These are phyloP conservation scores for Drosophila phalerata DNA, from an alignment of 2,888 invertebrate genomes.

Conservation along the genomic window DNA sequence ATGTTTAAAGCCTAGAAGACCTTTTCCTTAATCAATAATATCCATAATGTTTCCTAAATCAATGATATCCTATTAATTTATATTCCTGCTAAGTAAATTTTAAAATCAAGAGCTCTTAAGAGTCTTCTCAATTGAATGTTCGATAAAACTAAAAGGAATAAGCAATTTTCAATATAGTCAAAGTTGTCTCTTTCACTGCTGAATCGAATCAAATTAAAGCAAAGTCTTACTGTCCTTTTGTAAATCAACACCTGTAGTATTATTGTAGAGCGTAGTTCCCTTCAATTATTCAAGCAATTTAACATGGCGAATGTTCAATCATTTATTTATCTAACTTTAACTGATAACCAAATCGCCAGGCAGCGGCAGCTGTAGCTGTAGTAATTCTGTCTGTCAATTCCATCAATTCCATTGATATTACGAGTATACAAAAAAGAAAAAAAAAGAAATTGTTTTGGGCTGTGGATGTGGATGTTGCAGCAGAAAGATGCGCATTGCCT, in stretches of 20 bases:
- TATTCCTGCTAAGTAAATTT: too few species aligned
- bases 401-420: slow-evolving; percentile 60
- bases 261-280: slow-evolving; percentile 36
- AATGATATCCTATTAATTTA: too few species aligned
- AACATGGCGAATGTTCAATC: slow-evolving; percentile 19
- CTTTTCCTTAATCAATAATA: too few species aligned
- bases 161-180: too few species aligned
- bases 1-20: too few species aligned
- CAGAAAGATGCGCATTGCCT: slow-evolving; percentile 79
- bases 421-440: slow-evolving; percentile 21
- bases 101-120: too few species aligned
- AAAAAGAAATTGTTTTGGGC: slow-evolving; percentile 41
- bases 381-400: slow-evolving; percentile 45
- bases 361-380: slow-evolving; percentile 28
- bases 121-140: too few species aligned
- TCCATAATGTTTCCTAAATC: too few species aligned
- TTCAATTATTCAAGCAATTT: slow-evolving; percentile 30
- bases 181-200: not conserved
- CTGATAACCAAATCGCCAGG: slow-evolving; percentile 16
- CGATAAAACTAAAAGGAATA: too few species aligned
- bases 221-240: not conserved
- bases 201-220: not conserved
- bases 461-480: slow-evolving; percentile 46
- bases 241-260: not conserved
- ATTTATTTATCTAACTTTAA: slow-evolving; percentile 17